A percentile compares a stretch with the other conserved stretches of the same genome.
These are phyloP conservation scores for Drosophila repletoides DNA, from an alignment of 1,140 invertebrate genomes.

Conservation along the genomic window DNA sequence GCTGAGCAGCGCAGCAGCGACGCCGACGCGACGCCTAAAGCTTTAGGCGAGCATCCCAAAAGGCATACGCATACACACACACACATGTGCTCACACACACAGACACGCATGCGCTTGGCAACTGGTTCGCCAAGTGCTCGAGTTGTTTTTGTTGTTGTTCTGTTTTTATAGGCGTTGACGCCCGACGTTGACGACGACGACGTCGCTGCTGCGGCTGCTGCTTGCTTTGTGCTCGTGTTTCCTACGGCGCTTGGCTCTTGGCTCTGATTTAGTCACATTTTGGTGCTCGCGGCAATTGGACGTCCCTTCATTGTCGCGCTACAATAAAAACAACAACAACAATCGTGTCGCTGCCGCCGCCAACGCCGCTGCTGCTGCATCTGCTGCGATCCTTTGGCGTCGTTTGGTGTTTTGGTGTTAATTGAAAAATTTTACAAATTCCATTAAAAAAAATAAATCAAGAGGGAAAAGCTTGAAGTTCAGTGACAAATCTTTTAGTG, in stretches of 20 bases:
- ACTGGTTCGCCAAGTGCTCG: slow-evolving; percentile 71
- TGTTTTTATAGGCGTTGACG: slow-evolving; percentile 53
- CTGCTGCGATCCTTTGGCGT: slow-evolving; percentile 41
- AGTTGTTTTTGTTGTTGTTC: slow-evolving; percentile 13
- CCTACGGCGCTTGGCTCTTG: slow-evolving; percentile 64
- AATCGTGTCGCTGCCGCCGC: no score
- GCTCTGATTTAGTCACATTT: slow-evolving; percentile 78
- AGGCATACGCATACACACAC: slow-evolving; percentile 37
- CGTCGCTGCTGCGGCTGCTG: slow-evolving; percentile 15
- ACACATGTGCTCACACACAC: slow-evolving; percentile 16
- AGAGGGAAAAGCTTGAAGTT: slow-evolving; percentile 5
- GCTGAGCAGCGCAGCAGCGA: slow-evolving; percentile 37
- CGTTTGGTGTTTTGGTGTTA: slow-evolving; percentile 37
- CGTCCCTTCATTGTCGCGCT: slow-evolving; percentile 47
- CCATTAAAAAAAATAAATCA: neutral
- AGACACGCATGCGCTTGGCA: slow-evolving; percentile 39
- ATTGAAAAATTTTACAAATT: slow-evolving; percentile 23
- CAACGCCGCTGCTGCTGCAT: no score
- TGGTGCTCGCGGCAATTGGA: slow-evolving; percentile 77
- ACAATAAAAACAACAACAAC: slow-evolving; percentile 11
- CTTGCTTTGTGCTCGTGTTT: slow-evolving; percentile 28
- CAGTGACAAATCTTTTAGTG: slow-evolving; percentile 20
- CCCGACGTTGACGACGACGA: slow-evolving; percentile 18
- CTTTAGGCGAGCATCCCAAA: slow-evolving; percentile 65
- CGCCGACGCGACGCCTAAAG: slow-evolving; percentile 26